A percentile compares a stretch with the other conserved stretches of the same genome.
Conservation (phyloP, 1,140 invertebrate genomes). For the Bathynomus jamesi region DNA sequence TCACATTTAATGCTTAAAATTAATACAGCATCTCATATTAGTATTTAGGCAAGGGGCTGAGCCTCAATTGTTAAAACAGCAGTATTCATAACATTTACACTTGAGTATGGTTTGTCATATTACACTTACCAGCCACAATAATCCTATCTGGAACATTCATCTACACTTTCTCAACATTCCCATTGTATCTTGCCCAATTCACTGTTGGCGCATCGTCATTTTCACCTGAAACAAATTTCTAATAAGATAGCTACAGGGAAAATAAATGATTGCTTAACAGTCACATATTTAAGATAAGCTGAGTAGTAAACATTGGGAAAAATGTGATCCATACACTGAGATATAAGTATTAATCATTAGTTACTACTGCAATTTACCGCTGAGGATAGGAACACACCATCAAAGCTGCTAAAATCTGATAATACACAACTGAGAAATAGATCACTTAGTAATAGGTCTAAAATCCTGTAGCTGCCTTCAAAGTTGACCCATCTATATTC, state of each 20-base stretch:
- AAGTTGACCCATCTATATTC: too few species aligned
- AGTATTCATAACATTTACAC: too few species aligned
- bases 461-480: too few species aligned
- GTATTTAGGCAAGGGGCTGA: too few species aligned
- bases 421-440: too few species aligned
- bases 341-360: not conserved
- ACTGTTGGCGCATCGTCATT: constrained; percentile 35
- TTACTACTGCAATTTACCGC: not conserved
- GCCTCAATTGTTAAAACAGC: too few species aligned
- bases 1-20: too few species aligned
- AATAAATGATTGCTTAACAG: not conserved
- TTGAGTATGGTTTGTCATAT: too few species aligned
- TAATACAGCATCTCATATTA: too few species aligned
- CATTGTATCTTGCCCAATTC: constrained; percentile 27
- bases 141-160: constrained; percentile 89
- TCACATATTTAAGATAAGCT: too few species aligned
- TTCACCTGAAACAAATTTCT: constrained; percentile 30
- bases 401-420: not conserved
- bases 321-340: not conserved
- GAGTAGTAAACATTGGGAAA: too few species aligned
- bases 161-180: constrained; percentile 57
- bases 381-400: not conserved
- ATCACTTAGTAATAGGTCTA: too few species aligned
- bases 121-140: constrained; percentile 63
- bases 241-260: constrained; percentile 37